Base-by-base conservation (phyloP, 2,113 vertebrate species). In the Neogobius melanostomus region DNA sequence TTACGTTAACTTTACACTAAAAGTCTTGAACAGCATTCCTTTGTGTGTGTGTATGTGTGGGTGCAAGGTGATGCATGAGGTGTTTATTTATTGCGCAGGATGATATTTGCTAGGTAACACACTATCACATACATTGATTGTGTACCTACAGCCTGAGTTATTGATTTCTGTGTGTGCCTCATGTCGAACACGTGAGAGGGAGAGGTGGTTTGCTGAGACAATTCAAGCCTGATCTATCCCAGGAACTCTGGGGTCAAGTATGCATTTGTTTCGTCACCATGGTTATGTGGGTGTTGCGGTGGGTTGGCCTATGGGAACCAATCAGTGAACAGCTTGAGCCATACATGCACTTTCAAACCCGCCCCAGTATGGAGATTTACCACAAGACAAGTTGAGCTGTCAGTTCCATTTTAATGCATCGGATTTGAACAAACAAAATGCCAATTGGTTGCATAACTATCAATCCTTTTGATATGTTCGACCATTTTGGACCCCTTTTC, bases 301-400 rank as follows among this genome's bases (percentile, higher is more conserved):
- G 76, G 82, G 80, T 63, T 85, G 81, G 82, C 71, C 65, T 72
- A 3, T 0, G 3, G 68, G 15, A 80, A 64, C 90, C 88, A 88
- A 89, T 85, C 73, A 81, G 66, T 75, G 3, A 59, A 49, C 71
- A 64, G 59, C 17, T 17, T 75, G 57, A 70, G 73, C 17, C 51
- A 66, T 66, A 77, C 75, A 75, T 65, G 8, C 68, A 61, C 53
- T 70, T 8, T 11, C 75, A 17, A 69, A 60, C 68, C 64, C 45
- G 0, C 61, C 45, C 46, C 17, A 59, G 2, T 57, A 45, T 11
- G 14, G n/a, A 56, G 48, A 17, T 60, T 43, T 52, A 52, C 14
- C 15, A 6, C 57, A 28, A 75, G 65, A 62, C 62, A 64, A 14
- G n/a, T 42, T 72, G 52, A 16, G 15, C 8, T 77, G 51, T 6